Conservation (phyloP, 2,888 invertebrate genomes). For the Sphaeridia pumilis region DNA sequence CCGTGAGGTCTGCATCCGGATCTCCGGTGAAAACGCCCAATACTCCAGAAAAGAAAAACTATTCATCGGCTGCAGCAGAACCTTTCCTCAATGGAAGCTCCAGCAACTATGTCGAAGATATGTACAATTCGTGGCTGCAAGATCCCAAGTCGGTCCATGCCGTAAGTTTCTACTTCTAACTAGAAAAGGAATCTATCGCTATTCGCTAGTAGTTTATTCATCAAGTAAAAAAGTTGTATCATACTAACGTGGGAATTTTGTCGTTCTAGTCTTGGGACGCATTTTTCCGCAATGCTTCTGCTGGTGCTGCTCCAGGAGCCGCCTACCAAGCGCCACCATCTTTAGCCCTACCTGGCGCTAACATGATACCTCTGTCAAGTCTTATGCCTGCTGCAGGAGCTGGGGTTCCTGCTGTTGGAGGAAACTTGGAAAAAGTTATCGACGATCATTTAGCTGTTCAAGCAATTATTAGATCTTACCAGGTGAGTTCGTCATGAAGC, state of each 20-base stretch:
- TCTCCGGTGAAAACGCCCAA: constrained; percentile 14
- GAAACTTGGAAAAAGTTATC: constrained; percentile 65
- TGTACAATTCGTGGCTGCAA: constrained; percentile 91
- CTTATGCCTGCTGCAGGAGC: constrained; percentile 43
- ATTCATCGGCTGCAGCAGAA: constrained; percentile 52
- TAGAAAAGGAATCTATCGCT: too few relatives aligned
- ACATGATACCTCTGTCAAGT: constrained; percentile 57
- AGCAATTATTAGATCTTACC: constrained; percentile 96
- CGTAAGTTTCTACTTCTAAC: too few relatives aligned
- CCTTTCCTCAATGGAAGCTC: constrained; percentile 95
- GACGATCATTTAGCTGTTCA: constrained; percentile 98
- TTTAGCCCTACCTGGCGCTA: constrained; percentile 53
- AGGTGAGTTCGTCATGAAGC: constrained; percentile 53
- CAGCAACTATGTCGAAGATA: constrained; percentile 91
- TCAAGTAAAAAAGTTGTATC: too few relatives aligned
- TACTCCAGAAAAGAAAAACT: constrained; percentile 14
- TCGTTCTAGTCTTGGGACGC: constrained; percentile 70
- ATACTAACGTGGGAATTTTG: background rate
- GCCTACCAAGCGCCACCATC: constrained; percentile 70
- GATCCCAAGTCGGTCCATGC: constrained; percentile 92
- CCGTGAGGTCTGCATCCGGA: constrained; percentile 8
- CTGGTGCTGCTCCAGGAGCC: constrained; percentile 62
- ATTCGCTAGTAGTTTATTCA: too few relatives aligned
- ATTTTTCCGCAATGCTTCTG: constrained; percentile 76
- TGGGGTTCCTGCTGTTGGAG: constrained; percentile 39